These are phyloP conservation scores for Apomyelois bistriatella DNA, from an alignment of 2,888 invertebrate genomes.

Conservation along the genomic window DNA sequence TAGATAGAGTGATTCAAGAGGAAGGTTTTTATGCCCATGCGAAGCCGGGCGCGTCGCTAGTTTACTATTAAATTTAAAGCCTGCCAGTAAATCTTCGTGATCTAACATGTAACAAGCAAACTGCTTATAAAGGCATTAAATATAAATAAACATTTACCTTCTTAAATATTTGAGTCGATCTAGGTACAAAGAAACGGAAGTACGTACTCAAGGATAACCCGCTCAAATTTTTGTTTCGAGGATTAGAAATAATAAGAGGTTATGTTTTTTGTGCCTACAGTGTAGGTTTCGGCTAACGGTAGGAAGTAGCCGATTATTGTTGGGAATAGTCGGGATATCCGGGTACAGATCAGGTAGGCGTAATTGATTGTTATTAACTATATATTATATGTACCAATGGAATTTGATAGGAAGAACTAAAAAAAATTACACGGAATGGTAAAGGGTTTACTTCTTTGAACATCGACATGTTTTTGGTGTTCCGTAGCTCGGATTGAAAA, in stretches of 20 bases:
- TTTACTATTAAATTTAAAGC: too few species aligned
- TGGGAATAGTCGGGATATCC: constrained; percentile 47
- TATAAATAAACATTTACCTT: background rate
- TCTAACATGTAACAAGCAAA: too few species aligned
- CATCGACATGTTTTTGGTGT: too few species aligned
- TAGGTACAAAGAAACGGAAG: constrained; percentile 57
- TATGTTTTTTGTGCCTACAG: constrained; percentile 47
- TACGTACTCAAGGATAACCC: constrained; percentile 56
- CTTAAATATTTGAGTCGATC: background rate
- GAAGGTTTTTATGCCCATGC: too few species aligned
- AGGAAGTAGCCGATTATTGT: constrained; percentile 69
- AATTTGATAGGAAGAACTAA: background rate
- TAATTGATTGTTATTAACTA: constrained; percentile 28
- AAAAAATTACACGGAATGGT: too few species aligned
- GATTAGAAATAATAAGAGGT: constrained; percentile 63
- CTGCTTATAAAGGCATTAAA: background rate
- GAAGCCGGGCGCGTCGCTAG: too few species aligned
- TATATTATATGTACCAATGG: background rate
- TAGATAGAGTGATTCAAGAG: too few species aligned
- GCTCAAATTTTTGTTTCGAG: constrained; percentile 50
- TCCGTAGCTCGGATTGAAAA: too few species aligned
- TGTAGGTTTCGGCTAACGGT: constrained; percentile 51
- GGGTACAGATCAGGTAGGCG: constrained; percentile 62
- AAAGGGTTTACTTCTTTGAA: too few species aligned
- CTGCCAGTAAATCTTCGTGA: too few species aligned